phyloP scores from a whole-genome alignment of 1,140 invertebrate species.

The Drosophila tropicalis region DNA sequence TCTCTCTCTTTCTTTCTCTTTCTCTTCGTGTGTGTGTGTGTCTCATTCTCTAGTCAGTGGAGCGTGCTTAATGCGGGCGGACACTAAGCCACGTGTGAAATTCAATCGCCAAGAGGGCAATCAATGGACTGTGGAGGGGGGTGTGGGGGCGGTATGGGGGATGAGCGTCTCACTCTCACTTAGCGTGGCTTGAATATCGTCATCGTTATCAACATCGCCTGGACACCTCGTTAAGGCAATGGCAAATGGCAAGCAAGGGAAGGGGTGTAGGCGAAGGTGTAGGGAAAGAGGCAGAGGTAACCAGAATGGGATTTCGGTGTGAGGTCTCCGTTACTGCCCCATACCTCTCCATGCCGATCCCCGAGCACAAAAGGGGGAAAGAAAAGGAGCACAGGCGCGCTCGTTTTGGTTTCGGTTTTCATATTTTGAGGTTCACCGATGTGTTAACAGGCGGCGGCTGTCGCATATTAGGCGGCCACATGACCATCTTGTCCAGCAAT shows the following conservation, averaged over 20 bases:
- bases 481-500: constrained; percentile 18
- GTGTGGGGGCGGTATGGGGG: neutral
- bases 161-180: constrained; percentile 39
- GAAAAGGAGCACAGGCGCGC: constrained; percentile 25
- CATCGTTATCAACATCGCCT: constrained; percentile 62
- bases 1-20: neutral
- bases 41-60: constrained; percentile 32
- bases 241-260: neutral
- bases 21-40: constrained; percentile 3
- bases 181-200: constrained; percentile 67
- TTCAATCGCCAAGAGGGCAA: constrained; percentile 59
- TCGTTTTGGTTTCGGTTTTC: constrained; percentile 76
- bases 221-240: constrained; percentile 73
- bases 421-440: constrained; percentile 79
- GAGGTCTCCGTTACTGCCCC: constrained; percentile 30
- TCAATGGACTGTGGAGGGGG: neutral
- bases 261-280: neutral
- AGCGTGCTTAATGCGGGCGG: constrained; percentile 79
- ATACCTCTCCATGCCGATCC: neutral
- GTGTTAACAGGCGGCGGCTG: constrained; percentile 78
- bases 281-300: neutral
- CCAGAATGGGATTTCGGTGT: constrained; percentile 36
- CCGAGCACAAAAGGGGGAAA: neutral
- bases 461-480: constrained; percentile 69
- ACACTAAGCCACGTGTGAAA: constrained; percentile 82